Evolutionary conservation across 2,113 vertebrate genomes (phyloP), one percentile per base, ranked within the genome.

Genomic region (Isurus oxyrinchus): DNA sequence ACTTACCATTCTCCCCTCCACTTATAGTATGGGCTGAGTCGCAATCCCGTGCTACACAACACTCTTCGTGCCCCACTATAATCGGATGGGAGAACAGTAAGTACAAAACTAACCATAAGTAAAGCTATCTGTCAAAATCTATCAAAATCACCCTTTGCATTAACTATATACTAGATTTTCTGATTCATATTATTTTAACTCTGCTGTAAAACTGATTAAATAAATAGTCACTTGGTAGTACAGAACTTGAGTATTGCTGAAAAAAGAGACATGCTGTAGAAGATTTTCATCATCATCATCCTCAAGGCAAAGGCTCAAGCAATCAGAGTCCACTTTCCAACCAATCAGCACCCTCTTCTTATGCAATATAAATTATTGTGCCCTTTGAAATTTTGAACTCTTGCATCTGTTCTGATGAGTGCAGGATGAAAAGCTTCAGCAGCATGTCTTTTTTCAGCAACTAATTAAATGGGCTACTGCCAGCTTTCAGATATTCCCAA

Each of bases 1-100:
- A 35, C 67, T 94, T 76, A 95, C 94, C 94, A 95, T 95, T 95
- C 94, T 95, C 67, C 94, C 67, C 94, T 95, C 94, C 94, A 95
- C 67, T 53, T 55, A 69, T 95, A 95, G 94, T 95, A 95, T 95
- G 94, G 94, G 94, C 94, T 95, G 66, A 95, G 27, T 95, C 94
- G 49, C 94, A 95, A 72, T 76, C 94, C 40, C 69, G 94, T 95
- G 94, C 67, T 55, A 72, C 94, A 44, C 94, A 95, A 95, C 94
- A 95, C 67, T 72, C 67, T 72, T 69, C 67, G 94, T 95, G 94
- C 94, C 94, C 94, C 94, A 95, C 94, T 95, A 95, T 95, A 95
- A 95, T 95, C 94, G 94, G 94, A 95, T 95, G 67, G 66, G 94
- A 95, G 66, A 95, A 95, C 94, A 95, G 94, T 95, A 95, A 95